phyloP scores from a whole-genome alignment of 2,113 vertebrate genomes.

The Kryptolebias marmoratus region DNA sequence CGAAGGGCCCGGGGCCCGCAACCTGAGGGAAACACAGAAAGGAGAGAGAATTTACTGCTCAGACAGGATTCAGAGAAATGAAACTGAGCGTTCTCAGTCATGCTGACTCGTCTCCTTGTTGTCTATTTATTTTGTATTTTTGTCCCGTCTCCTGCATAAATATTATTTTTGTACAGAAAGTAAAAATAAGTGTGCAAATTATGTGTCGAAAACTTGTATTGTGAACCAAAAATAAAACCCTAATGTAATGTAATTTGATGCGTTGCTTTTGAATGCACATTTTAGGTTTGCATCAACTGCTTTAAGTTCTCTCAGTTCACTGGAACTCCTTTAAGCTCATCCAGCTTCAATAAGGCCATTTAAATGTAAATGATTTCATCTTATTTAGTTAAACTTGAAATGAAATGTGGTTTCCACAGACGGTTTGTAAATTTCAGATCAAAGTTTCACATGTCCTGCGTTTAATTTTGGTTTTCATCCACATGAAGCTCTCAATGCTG shows the following conservation, averaged over 20 bases:
- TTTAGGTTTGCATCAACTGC: background rate
- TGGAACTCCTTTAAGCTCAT: no score
- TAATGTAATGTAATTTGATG: constrained; percentile 8
- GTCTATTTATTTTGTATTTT: constrained; percentile 82
- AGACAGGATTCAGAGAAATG: background rate
- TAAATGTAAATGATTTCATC: no score
- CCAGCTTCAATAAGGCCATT: background rate
- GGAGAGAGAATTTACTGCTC: constrained; percentile 5
- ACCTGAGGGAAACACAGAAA: background rate
- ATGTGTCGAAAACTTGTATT: constrained; percentile 61
- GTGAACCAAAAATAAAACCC: constrained; percentile 63
- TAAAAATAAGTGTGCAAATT: constrained; percentile 62
- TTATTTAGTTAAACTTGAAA: no score
- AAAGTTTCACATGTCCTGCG: background rate
- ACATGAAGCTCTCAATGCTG: background rate
- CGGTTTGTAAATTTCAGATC: background rate
- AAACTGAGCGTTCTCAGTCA: constrained; percentile 20
- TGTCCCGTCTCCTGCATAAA: constrained; percentile 59
- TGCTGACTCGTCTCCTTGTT: constrained; percentile 23
- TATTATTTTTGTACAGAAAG: constrained; percentile 79
- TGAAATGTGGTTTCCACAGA: background rate
- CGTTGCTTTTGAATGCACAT: background rate
- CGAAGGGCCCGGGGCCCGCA: background rate
- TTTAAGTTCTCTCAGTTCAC: no score
- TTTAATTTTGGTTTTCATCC: background rate